These are phyloP conservation scores for Glaucomys volans DNA, from an alignment of 2,113 vertebrate species.

Conservation along the genomic window DNA sequence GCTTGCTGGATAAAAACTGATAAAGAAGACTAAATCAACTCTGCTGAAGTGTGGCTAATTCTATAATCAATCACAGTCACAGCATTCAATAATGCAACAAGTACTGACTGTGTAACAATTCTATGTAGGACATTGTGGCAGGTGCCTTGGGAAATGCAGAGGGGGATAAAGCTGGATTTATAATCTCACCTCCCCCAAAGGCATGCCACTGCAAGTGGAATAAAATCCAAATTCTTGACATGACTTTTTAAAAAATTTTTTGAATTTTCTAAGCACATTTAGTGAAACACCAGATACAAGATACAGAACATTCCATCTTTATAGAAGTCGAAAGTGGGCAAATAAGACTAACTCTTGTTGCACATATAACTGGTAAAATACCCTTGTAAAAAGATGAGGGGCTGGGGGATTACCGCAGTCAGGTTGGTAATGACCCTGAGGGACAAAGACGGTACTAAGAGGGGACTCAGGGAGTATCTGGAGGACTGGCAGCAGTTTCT, in stretches of 20 bases:
- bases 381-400: neutral
- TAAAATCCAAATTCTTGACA: neutral
- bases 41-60: constrained; percentile 46
- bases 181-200: neutral
- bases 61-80: constrained; percentile 45
- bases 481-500: neutral
- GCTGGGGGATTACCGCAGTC: neutral
- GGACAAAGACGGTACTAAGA: fast-evolving
- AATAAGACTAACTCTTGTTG: neutral
- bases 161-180: neutral
- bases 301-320: neutral
- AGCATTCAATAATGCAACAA: constrained; percentile 25
- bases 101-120: neutral
- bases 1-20: constrained; percentile 52
- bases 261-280: neutral
- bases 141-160: neutral
- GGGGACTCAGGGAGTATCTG: neutral
- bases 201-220: neutral
- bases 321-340: neutral
- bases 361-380: neutral
- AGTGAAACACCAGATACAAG: neutral
- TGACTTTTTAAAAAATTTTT: too few relatives aligned
- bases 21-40: constrained; percentile 35
- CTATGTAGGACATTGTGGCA: neutral
- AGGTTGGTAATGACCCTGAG: neutral